Evolutionary conservation across 2,113 vertebrate genomes (phyloP).

Genomic region (Ciconia boyciana): DNA sequence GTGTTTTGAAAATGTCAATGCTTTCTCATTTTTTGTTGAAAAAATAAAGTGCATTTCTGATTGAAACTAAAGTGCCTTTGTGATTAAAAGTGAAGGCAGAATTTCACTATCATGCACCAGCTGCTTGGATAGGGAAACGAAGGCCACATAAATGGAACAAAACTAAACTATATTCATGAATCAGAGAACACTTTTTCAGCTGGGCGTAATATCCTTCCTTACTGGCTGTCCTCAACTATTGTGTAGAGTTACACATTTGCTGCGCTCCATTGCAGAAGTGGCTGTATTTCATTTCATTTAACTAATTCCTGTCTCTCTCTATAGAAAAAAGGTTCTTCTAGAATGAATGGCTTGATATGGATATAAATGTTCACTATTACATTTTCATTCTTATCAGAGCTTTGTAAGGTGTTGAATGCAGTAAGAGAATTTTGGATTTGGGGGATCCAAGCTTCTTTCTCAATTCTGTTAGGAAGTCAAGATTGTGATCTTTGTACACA

Average conservation of each 20-base stretch:
- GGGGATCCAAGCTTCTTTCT: neutral
- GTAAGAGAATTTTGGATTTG: neutral
- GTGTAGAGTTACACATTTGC: neutral
- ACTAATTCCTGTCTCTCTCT: neutral
- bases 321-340: neutral
- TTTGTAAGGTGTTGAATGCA: neutral
- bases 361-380: neutral
- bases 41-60: neutral
- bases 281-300: neutral
- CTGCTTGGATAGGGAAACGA: neutral
- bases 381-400: neutral
- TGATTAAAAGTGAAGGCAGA: slow-evolving; percentile 7
- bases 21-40: neutral
- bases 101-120: neutral
- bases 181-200: neutral
- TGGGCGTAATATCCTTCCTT: neutral
- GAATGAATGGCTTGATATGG: neutral
- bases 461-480: neutral
- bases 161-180: neutral
- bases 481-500: neutral
- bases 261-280: neutral
- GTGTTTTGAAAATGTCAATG: neutral
- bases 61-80: neutral
- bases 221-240: neutral
- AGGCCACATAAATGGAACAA: neutral